Evolutionary conservation across 2,797 vertebrate genomes (phyloP), one percentile per base, ranked within the genome.

Genomic region (Pyrrhura leucotis): DNA sequence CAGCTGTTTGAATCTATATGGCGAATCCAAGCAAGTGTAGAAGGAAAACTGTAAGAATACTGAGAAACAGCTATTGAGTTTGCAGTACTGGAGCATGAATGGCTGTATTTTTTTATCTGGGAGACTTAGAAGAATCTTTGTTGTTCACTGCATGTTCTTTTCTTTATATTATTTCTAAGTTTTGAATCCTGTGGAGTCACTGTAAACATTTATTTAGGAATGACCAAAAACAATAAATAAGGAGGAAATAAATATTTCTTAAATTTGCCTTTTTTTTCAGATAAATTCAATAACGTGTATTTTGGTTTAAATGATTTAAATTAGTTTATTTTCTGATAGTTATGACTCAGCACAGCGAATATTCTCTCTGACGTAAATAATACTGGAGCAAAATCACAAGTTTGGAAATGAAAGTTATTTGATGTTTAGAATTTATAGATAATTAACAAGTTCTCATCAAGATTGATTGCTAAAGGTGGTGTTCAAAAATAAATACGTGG

Each of bases 1-100:
- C 89, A 90, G 92, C 84, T 96, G 86, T 22, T 66, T 19, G 19
- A n/a, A 67, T 88, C 80, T 95, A 40, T 69, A 65, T 80, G 89
- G 86, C 50, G 51, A 87, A 66, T 84, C 54, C 74, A 40, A 14
- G 44, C 66, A 82, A 93, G 42, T 7, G 47, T 22, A 56, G 77
- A 59, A 79, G 61, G 75, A 77, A 90, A 89, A 69, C 28, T 33
- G 63, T 67, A 56, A 85, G 85, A 90, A 73, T 76, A 76, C 83
- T 62, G 54, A 88, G 54, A 75, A 91, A 62, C 39, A 37, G 23
- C 67, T 48, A 9, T 6, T 58, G 51, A 39, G 81, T 42, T 17
- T 82, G 40, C 56, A 39, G 26, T 51, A 44, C 61, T 51, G 28
- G 45, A 76, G 25, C 22, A 61, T 87, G 86, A 94, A 86, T 79